A percentile compares a stretch with the other conserved stretches of the same genome.
Conservation (phyloP, 2,797 vertebrate genomes). For the Amblyopsis hoosieri region DNA sequence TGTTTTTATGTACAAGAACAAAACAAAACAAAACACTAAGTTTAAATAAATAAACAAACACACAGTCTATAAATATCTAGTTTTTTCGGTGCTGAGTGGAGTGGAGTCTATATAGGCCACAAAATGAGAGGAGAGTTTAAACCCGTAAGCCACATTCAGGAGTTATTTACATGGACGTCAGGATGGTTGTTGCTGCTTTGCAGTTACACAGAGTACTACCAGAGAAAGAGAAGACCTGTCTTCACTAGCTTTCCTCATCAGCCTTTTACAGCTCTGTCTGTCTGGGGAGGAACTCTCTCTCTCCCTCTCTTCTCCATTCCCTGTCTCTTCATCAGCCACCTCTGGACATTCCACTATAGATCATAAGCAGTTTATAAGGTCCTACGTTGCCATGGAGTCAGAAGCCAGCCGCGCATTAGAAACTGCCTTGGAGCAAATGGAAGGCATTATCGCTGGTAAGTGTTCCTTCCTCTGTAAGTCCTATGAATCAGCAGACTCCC, state of each 20-base stretch:
- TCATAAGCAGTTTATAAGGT: conserved; percentile 19
- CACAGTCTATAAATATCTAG: conserved; percentile 38
- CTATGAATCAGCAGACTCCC: conserved; percentile 31
- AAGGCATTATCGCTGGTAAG: conserved; percentile 91
- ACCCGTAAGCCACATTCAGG: conserved; percentile 68
- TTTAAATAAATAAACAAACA: conserved; percentile 5
- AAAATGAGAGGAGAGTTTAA: conserved; percentile 74
- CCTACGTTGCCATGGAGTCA: conserved; percentile 79
- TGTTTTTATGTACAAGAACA: conserved; percentile 8
- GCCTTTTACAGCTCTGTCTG: neutral
- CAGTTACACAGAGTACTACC: conserved; percentile 30
- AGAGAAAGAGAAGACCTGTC: conserved; percentile 33
- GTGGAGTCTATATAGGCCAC: conserved; percentile 28
- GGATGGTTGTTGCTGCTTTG: conserved; percentile 53
- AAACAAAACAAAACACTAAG: neutral
- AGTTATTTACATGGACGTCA: conserved; percentile 57
- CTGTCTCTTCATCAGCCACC: conserved; percentile 12
- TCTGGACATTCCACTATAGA: conserved; percentile 2
- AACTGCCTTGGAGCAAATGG: conserved; percentile 91
- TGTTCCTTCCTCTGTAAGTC: conserved; percentile 38
- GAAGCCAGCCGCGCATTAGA: conserved; percentile 87
- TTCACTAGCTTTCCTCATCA: neutral
- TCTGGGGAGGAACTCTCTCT: conserved; percentile 27
- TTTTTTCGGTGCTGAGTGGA: neutral
- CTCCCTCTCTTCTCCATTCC: neutral